Percentiles rank a stretch among this genome's conserved stretches.
Evolutionary conservation across 2,888 invertebrate species (phyloP).

Genomic region (Netelia fuscicornis): DNA sequence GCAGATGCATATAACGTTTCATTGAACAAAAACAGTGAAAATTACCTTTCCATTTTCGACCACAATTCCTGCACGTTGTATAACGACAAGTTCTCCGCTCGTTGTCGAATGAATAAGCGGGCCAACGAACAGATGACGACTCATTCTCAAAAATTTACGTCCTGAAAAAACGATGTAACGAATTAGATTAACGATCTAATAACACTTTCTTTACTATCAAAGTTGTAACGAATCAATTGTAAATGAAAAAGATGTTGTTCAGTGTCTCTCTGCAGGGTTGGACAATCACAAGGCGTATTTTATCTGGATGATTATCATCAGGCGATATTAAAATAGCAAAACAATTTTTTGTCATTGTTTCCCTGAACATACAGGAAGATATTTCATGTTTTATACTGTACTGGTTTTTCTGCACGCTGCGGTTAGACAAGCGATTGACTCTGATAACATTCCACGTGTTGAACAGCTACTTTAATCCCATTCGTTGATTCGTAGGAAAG

Average conservation of each 20-base stretch:
- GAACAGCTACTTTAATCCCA: slow-evolving; percentile 21
- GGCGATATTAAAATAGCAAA: neutral
- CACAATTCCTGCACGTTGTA: slow-evolving; percentile 76
- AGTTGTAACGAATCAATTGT: neutral
- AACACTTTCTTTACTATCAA: neutral
- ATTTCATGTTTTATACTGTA: slow-evolving; percentile 32
- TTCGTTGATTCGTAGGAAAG: neutral
- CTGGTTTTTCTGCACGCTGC: slow-evolving; percentile 53
- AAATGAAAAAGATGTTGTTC: neutral
- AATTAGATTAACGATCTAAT: too few species aligned
- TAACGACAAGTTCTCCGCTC: slow-evolving; percentile 74
- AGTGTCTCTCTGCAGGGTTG: neutral
- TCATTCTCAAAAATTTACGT: slow-evolving; percentile 64
- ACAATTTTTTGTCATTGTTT: neutral
- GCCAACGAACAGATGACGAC: slow-evolving; percentile 77
- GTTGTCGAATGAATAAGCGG: slow-evolving; percentile 77
- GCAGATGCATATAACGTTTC: too few species aligned
- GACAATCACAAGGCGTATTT: neutral
- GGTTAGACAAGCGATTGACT: slow-evolving; percentile 38
- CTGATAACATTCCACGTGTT: slow-evolving; percentile 48
- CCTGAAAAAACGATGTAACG: slow-evolving; percentile 14
- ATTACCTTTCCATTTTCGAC: slow-evolving; percentile 80
- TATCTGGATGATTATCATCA: neutral
- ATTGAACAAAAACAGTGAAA: neutral
- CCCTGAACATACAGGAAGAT: neutral